phyloP scores from a whole-genome alignment of 2,888 invertebrate species.

The Peribatodes rhomboidaria region DNA sequence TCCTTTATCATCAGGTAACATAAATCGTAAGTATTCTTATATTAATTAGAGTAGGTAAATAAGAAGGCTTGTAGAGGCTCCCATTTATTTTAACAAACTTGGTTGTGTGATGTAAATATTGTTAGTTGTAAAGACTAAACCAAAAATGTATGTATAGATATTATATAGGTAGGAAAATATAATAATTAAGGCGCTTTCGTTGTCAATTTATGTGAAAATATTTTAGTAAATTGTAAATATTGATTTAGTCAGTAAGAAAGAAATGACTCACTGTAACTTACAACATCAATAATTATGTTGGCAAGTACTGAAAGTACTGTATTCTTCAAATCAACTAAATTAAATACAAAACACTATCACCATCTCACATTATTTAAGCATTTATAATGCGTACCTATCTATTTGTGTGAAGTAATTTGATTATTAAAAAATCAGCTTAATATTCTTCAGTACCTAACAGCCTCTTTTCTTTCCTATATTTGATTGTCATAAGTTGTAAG shows the following conservation, averaged over 20 bases:
- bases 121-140: constrained; percentile 57
- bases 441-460: too few relatives aligned
- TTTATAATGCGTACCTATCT: too few relatives aligned
- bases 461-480: too few relatives aligned
- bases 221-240: constrained; percentile 63
- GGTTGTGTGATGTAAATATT: constrained; percentile 82
- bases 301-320: too few relatives aligned
- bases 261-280: constrained; percentile 46
- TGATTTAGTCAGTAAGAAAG: constrained; percentile 47
- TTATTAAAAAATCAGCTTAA: too few relatives aligned
- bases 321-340: too few relatives aligned
- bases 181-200: constrained; percentile 64
- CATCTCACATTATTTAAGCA: too few relatives aligned
- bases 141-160: constrained; percentile 56
- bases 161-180: constrained; percentile 48
- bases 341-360: too few relatives aligned
- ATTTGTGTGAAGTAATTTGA: too few relatives aligned
- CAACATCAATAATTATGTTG: constrained; percentile 21
- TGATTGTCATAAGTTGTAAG: constrained; percentile 25
- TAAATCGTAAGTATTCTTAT: constrained; percentile 2
- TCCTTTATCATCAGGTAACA: too few relatives aligned
- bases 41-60: too few relatives aligned
- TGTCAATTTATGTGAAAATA: constrained; percentile 68
- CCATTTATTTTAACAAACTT: constrained; percentile 65
- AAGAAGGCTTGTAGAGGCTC: constrained; percentile 61